Base-by-base conservation (phyloP, 1,140 invertebrate species). In the Phortica variegata region DNA sequence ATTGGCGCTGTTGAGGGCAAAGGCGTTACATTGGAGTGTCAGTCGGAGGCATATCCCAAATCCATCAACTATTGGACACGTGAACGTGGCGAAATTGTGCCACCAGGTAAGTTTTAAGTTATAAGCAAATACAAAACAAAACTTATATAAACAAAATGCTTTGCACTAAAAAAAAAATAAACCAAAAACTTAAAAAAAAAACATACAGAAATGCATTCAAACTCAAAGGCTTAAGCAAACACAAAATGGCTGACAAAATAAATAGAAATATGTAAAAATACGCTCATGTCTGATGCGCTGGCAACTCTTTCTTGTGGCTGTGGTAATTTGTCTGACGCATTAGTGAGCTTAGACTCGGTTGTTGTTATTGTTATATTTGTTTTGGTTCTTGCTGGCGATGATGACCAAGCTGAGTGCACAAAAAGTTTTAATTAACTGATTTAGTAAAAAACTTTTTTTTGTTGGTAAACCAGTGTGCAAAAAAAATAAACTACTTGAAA, bases 31-130 rank as follows among this genome's bases (percentile, higher is more conserved):
- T 72, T 92, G 40, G 89, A 93, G 61, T 94, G 91, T 61, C 83
- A 85, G 55, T 90, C 88, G 0, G 90, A 93, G 74, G 90, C 90
- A 1, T 91, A 84, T 79, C 90, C 91, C 1, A 90, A 89, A 68
- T 90, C 90, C 16, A 89, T 91, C 41, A 91, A 89, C 71, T 91
- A 90, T 70, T 91, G 89, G 88, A 89, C 85, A 17, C 81, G 83
- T 54, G 87, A 90, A 51, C 84, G 82, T 21, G 86, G 87, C 43
- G 86, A 89, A 68, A 90, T 89, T 55, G 85, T 91, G 60, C 82
- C 86, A 18, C 84, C 88, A 79, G 87, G 88, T 91, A 80, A 82
- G 80, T 43, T 3, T n/a, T n/a, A n/a, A n/a, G n/a, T n/a, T n/a
- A n/a, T n/a, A n/a, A n/a, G n/a, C n/a, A n/a, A n/a, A n/a, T n/a